phyloP scores from a whole-genome alignment of 2,888 invertebrate genomes.

The Caenorhabditis sp. region DNA sequence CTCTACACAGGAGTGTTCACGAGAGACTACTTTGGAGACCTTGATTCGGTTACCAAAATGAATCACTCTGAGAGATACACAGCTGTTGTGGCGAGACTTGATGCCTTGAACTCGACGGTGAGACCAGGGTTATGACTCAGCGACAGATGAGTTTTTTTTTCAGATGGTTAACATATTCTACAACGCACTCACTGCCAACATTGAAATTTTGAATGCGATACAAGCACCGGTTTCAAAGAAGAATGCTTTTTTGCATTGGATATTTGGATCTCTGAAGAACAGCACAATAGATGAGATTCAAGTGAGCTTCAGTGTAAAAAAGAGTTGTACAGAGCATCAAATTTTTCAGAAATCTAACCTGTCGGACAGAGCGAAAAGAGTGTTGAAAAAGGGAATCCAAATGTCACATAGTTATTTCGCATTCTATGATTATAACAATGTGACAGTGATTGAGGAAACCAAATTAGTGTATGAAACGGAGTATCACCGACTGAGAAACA shows the following conservation, averaged over 20 bases:
- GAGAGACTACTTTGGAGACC: slow-evolving; percentile 37
- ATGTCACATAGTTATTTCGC: slow-evolving; percentile 28
- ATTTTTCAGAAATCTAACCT: slow-evolving; percentile 8
- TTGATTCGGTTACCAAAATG: slow-evolving; percentile 29
- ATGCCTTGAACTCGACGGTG: slow-evolving; percentile 24
- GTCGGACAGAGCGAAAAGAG: not conserved
- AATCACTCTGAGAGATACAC: slow-evolving; percentile 25
- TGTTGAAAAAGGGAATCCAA: slow-evolving; percentile 1
- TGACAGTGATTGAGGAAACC: slow-evolving; percentile 14
- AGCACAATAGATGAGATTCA: slow-evolving; percentile 20
- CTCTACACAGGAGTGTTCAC: slow-evolving; percentile 31
- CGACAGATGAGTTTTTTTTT: not conserved
- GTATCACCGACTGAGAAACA: slow-evolving; percentile 32
- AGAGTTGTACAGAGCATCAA: too few relatives aligned
- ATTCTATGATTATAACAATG: slow-evolving; percentile 49
- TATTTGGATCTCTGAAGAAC: slow-evolving; percentile 35
- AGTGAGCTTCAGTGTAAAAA: not conserved
- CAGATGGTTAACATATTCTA: slow-evolving; percentile 42
- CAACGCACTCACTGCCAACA: slow-evolving; percentile 44
- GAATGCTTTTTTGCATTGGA: slow-evolving; percentile 27
- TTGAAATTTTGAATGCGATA: slow-evolving; percentile 30
- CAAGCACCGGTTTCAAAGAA: slow-evolving; percentile 8
- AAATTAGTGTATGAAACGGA: slow-evolving; percentile 34
- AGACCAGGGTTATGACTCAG: not conserved
- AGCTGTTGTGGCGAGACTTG: slow-evolving; percentile 13